These are phyloP conservation scores for Porphyrio hochstetteri DNA, from an alignment of 2,113 vertebrate species.

Conservation along the genomic window DNA sequence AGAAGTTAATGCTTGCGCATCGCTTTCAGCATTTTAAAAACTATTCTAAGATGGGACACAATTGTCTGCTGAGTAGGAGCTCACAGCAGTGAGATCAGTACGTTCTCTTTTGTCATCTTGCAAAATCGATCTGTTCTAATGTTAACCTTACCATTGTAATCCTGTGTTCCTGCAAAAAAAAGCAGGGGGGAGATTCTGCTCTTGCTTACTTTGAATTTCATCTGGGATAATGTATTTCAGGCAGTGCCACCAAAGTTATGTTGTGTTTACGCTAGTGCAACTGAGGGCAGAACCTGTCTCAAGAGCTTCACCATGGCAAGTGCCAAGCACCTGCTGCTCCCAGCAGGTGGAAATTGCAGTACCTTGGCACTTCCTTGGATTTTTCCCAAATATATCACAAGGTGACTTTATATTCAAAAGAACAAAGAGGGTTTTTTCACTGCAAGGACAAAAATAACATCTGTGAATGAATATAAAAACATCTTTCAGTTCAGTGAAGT, in stretches of 20 bases:
- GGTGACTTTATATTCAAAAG: background rate
- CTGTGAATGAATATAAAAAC: background rate
- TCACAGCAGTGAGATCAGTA: conserved; percentile 25
- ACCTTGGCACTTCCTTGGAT: conserved; percentile 6
- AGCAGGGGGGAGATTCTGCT: background rate
- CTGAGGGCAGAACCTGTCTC: background rate
- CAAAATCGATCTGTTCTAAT: conserved; percentile 12
- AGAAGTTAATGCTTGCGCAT: background rate
- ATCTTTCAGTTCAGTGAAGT: background rate
- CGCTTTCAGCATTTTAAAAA: conserved; percentile 40
- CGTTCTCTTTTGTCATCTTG: conserved; percentile 43
- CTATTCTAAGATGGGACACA: conserved; percentile 42
- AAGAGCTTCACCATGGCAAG: background rate
- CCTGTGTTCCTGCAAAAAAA: background rate
- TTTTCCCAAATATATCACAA: background rate
- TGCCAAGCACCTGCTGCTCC: background rate
- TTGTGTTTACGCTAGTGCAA: background rate
- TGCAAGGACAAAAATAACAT: conserved; percentile 7
- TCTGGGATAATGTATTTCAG: background rate
- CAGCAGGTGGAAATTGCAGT: conserved; percentile 7
- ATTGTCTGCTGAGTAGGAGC: conserved; percentile 58
- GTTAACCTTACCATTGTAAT: background rate
- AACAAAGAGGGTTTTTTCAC: background rate
- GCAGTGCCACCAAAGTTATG: background rate
- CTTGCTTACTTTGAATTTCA: conserved; percentile 5